Base-by-base conservation (phyloP, 1,140 invertebrate species). In the Kradibia gibbosae region DNA sequence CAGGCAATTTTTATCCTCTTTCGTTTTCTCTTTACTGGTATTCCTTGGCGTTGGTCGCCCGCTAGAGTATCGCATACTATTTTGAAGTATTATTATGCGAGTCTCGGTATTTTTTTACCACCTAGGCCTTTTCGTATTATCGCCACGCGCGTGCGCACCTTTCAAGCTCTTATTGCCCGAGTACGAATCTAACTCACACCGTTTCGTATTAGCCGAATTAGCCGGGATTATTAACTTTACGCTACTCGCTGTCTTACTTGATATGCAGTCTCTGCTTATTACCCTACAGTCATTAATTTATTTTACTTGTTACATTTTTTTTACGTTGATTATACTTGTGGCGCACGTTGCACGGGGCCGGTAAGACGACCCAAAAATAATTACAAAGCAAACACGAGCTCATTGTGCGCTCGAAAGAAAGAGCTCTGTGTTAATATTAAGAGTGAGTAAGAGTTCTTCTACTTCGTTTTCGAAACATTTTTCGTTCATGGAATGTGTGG, bases 131-230 rank as follows among this genome's bases (percentile, higher is more conserved):
- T 17, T 15, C 28, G 13, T 13, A 31, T 45, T 20, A 15, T 31
- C n/a, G 28, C 13, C n/a, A 15, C 25, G 60, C 75, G 42, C 60
- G 28, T 39, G 28, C 42, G 20, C 42, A 34, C n/a, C 65, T 55
- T n/a, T n/a, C 3, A 39, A 79, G 78, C 72, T 60, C 67, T 36
- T 55, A 60, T 50, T 65, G 71, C 42, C 20, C 57, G 75, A 36
- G 28, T 60, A 53, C 76, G 62, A 42, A 50, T 80, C 57, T 67
- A 55, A 80, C 73, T 80, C 34, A 60, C 34, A 72, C 25, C 36
- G 50, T 34, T 20, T n/a, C 13, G 20, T 31, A 72, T 50, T 28
- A 48, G 72, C n/a, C 36, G 55, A 3, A 5, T 36, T 34, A 36
- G 36, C 42, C 7, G 11, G 17, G 25, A 79, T 53, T 34, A 79